phyloP scores from a whole-genome alignment of 2,888 invertebrate species.

The Polietes domitor region DNA sequence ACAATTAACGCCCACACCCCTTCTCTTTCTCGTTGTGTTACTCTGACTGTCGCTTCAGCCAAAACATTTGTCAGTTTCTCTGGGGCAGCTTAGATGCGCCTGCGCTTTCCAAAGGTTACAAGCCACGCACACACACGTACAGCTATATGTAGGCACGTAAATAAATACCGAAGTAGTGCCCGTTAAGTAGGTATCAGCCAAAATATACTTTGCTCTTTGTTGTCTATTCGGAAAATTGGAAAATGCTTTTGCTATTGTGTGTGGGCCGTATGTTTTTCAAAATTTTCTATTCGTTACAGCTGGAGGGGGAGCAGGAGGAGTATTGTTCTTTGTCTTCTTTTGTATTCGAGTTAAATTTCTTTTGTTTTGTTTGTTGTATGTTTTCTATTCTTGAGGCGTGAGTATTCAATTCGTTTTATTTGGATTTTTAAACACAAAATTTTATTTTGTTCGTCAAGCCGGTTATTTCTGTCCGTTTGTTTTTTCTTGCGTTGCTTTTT shows the following conservation, averaged over 20 bases:
- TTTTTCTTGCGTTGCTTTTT: slow-evolving; percentile 6
- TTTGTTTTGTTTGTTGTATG: slow-evolving; percentile 8
- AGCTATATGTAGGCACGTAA: too few species aligned
- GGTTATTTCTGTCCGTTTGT: slow-evolving; percentile 29
- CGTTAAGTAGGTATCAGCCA: neutral
- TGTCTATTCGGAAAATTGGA: neutral
- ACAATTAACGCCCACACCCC: slow-evolving; percentile 61
- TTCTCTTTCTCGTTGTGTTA: too few species aligned
- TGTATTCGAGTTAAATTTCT: slow-evolving; percentile 54
- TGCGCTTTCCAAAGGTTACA: slow-evolving; percentile 54
- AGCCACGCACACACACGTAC: slow-evolving; percentile 17
- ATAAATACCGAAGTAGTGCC: too few species aligned
- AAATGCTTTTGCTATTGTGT: neutral
- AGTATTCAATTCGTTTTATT: slow-evolving; percentile 45
- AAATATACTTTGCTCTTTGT: neutral
- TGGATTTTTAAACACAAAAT: slow-evolving; percentile 3
- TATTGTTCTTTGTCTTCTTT: neutral
- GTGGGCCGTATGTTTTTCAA: neutral
- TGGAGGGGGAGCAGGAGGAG: neutral
- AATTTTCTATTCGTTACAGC: neutral
- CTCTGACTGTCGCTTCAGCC: neutral
- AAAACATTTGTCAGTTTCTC: neutral
- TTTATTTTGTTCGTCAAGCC: slow-evolving; percentile 33
- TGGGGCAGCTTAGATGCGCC: slow-evolving; percentile 53
- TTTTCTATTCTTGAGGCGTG: neutral